Percentiles rank a stretch among this genome's conserved stretches.
Evolutionary conservation across 2,797 vertebrate species (phyloP).

Genomic region (Helarctos malayanus): DNA sequence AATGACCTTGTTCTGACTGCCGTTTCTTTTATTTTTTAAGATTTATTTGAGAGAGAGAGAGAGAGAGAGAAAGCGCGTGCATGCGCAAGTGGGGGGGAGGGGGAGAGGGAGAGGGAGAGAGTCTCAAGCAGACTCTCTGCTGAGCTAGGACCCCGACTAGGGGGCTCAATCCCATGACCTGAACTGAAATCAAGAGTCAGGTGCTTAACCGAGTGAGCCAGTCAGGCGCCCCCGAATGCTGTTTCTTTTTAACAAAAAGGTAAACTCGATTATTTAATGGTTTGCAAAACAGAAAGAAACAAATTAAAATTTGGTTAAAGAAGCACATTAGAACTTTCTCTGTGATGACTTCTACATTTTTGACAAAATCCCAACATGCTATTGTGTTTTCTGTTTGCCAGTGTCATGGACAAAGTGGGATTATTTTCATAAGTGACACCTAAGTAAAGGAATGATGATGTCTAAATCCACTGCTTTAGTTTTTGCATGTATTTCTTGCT

Average conservation of each 20-base stretch:
- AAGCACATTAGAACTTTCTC: not conserved
- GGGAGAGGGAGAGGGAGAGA: no score
- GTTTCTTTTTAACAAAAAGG: constrained; percentile 61
- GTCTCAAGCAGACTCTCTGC: no score
- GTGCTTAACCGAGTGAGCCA: no score
- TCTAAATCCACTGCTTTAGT: constrained; percentile 33
- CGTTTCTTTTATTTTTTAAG: constrained; percentile 59
- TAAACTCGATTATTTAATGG: constrained; percentile 39
- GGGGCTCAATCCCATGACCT: no score
- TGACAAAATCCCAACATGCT: not conserved
- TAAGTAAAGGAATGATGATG: not conserved
- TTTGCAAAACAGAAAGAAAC: constrained; percentile 56
- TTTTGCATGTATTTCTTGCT: constrained; percentile 54
- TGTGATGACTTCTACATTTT: not conserved
- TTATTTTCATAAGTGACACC: constrained; percentile 23
- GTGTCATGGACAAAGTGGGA: not conserved
- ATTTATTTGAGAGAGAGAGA: not conserved
- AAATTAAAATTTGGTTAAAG: constrained; percentile 56
- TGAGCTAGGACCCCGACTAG: no score
- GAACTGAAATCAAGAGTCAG: no score
- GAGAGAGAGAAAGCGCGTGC: no score
- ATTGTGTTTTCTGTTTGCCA: not conserved
- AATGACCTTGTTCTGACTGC: not conserved
- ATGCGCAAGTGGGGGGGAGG: no score
- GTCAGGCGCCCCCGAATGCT: not conserved